Base-by-base conservation (phyloP, 2,113 vertebrate species). In the Scolopax mira region DNA sequence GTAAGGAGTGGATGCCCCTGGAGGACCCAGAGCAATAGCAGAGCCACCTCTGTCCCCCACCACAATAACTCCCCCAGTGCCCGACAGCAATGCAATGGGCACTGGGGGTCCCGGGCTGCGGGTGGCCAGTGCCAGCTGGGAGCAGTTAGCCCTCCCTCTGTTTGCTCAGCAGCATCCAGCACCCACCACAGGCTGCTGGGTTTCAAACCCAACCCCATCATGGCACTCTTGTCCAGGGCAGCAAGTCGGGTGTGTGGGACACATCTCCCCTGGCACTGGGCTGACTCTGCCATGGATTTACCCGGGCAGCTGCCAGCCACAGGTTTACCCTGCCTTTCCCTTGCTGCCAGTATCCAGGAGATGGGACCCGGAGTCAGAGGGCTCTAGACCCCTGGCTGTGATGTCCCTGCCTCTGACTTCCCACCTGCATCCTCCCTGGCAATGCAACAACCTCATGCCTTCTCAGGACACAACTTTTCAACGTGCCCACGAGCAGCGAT, bases 21-120 rank as follows among this genome's bases (percentile, higher is more conserved):
- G 9, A 51, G 73, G 8, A 28, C 1, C 48, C 80, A 42, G 71
- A 39, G 30, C n/a, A 17, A 18, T 2, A 24, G 35, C 65, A 69
- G 60, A 60, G 42, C 70, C 21, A 17, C 27, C 48, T 61, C 24
- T 3, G 0, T 9, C 21, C 51, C 54, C 48, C 30, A 1, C 9
- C n/a, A 8, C 1, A 0, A 0, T 17, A 22, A 11, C 7, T 12
- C 30, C 42, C n/a, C 16, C 2, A 1, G 2, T 1, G 28, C 31
- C 69, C 23, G 78, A 18, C 1, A 52, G 41, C 41, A 15, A 25
- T 7, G 33, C 48, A 8, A 3, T 0, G 5, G 33, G 42, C 2
- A 7, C 21, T 42, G 85, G 24, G 8, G 74, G 10, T 11, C 8
- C 31, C 1, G 7, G 58, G 39, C 41, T n/a, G 23, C 1, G 1